Conservation (phyloP, 1,140 invertebrate species). For the Heliconius hermathena region DNA sequence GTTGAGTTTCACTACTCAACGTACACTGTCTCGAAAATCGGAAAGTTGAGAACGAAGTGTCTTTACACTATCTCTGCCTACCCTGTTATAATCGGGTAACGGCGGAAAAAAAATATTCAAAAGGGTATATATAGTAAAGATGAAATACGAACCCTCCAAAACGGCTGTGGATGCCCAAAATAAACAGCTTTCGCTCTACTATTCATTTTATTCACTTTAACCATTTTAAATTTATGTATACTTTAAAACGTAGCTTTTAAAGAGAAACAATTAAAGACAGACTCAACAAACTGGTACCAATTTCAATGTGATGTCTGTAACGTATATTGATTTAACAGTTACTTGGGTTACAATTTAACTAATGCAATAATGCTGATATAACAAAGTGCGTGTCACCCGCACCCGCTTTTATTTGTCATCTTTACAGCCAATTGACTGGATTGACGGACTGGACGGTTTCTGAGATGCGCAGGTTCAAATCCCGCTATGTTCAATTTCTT, state of each 20-base stretch:
- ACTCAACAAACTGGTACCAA: neutral
- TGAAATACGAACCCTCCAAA: constrained; percentile 62
- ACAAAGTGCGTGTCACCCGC: neutral
- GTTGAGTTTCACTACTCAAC: too few species aligned
- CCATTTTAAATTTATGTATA: constrained; percentile 27
- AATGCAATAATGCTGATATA: constrained; percentile 2
- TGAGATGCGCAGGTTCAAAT: too few species aligned
- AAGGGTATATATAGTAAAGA: too few species aligned
- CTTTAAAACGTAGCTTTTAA: neutral
- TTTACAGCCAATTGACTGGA: neutral
- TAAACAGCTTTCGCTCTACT: constrained; percentile 46
- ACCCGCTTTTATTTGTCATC: neutral
- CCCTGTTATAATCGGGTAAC: too few species aligned
- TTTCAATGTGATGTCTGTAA: neutral
- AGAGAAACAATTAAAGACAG: neutral
- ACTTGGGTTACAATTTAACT: constrained; percentile 40
- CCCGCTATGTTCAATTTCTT: neutral
- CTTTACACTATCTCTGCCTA: too few species aligned
- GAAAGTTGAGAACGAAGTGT: too few species aligned
- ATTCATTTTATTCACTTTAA: constrained; percentile 35
- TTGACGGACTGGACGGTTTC: neutral
- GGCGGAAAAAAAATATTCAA: too few species aligned
- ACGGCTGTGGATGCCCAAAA: constrained; percentile 65
- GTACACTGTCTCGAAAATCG: too few species aligned
- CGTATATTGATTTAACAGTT: constrained; percentile 51